Conservation (phyloP, 1,140 invertebrate species). For the fruit fly (Drosophila melanogaster) region Release_6_plus_ISO1_MT NT_033777.3:31664501-31665000, state of each 20-base stretch:
- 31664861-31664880: conserved; percentile 63
- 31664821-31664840: conserved; percentile 55
- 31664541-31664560: conserved; percentile 78
- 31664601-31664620: conserved; percentile 61
- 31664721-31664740: neutral
- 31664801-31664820: conserved; percentile 62
- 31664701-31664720: conserved; percentile 19
- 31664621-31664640: conserved; percentile 77
- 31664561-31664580: conserved; percentile 60
- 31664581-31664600: conserved; percentile 65
- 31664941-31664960: conserved; percentile 44
- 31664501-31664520: conserved; percentile 78
- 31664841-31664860: conserved; percentile 56
- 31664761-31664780: conserved; percentile 57
- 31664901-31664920: neutral
- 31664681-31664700: neutral
- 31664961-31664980: conserved; percentile 65
- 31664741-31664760: conserved; percentile 10
- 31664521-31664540: conserved; percentile 83
- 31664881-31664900: conserved; percentile 4
- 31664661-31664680: neutral
- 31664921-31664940: neutral
- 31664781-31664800: conserved; percentile 60
- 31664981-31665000: conserved; percentile 69
- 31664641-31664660: conserved; percentile 48